Conservation (phyloP, 2,888 invertebrate species). For the Athalia cordata region DNA sequence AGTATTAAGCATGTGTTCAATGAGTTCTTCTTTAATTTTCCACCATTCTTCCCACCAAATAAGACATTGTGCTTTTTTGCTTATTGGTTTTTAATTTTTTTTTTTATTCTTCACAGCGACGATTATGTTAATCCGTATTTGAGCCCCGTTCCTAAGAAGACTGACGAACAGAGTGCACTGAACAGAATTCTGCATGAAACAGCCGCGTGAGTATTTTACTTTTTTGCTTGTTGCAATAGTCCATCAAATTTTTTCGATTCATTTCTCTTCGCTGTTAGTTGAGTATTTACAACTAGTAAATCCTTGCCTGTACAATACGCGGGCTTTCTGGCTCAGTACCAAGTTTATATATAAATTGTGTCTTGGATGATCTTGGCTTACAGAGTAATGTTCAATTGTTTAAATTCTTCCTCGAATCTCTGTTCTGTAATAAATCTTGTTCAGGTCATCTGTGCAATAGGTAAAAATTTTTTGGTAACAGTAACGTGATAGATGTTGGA, state of each 20-base stretch:
- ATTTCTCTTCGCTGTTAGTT: constrained; percentile 39
- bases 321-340: constrained; percentile 30
- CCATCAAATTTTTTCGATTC: constrained; percentile 38
- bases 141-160: constrained; percentile 83
- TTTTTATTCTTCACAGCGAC: constrained; percentile 75
- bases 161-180: constrained; percentile 93
- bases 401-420: not conserved
- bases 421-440: not conserved
- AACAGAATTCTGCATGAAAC: constrained; percentile 93
- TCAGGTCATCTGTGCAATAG: not conserved
- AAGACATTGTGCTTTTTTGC: not conserved
- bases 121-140: constrained; percentile 79
- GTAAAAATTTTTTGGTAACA: constrained; percentile 70
- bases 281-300: too few relatives aligned
- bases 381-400: not conserved
- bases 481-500: constrained; percentile 96
- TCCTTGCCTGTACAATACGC: not conserved
- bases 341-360: constrained; percentile 30
- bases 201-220: constrained; percentile 83
- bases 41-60: too few relatives aligned
- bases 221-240: constrained; percentile 42
- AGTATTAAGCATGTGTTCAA: constrained; percentile 10
- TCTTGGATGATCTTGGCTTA: not conserved
- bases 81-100: constrained; percentile 37
- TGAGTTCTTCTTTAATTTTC: too few relatives aligned